phyloP scores from a whole-genome alignment of 1,140 invertebrate genomes.

The Bombus breviceps region DNA sequence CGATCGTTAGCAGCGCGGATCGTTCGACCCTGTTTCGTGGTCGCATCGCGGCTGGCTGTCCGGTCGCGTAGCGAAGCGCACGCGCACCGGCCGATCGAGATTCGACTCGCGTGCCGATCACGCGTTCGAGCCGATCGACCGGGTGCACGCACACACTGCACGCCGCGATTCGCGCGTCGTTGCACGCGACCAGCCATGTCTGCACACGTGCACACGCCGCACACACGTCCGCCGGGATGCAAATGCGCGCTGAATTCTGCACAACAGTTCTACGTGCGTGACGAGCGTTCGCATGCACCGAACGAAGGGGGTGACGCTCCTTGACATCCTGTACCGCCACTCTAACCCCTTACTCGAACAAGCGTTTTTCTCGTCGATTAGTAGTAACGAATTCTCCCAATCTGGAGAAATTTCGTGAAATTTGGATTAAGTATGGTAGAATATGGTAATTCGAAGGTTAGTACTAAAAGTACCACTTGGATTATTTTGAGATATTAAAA shows the following conservation, averaged over 20 bases:
- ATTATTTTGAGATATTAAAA: too few species aligned
- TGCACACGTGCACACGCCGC: conserved; percentile 39
- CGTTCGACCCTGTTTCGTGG: conserved; percentile 30
- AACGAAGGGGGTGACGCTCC: conserved; percentile 9
- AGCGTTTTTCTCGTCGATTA: neutral
- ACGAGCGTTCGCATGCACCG: conserved; percentile 13
- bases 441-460: neutral
- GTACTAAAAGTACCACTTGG: neutral
- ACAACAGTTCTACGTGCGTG: conserved; percentile 26
- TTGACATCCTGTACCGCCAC: conserved; percentile 24
- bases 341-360: neutral
- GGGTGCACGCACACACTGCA: conserved; percentile 51
- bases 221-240: conserved; percentile 21
- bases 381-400: neutral
- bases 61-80: conserved; percentile 45
- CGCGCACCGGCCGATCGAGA: conserved; percentile 59
- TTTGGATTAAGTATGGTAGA: neutral
- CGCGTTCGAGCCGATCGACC: conserved; percentile 57
- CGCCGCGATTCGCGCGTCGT: conserved; percentile 42
- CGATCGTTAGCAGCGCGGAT: conserved; percentile 52
- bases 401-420: neutral
- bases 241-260: conserved; percentile 29
- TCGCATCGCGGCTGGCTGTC: neutral
- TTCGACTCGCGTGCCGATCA: conserved; percentile 64
- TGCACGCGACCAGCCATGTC: conserved; percentile 55